These are phyloP conservation scores for Sminthurinus aureus DNA, from an alignment of 2,888 invertebrate genomes.

Conservation along the genomic window DNA sequence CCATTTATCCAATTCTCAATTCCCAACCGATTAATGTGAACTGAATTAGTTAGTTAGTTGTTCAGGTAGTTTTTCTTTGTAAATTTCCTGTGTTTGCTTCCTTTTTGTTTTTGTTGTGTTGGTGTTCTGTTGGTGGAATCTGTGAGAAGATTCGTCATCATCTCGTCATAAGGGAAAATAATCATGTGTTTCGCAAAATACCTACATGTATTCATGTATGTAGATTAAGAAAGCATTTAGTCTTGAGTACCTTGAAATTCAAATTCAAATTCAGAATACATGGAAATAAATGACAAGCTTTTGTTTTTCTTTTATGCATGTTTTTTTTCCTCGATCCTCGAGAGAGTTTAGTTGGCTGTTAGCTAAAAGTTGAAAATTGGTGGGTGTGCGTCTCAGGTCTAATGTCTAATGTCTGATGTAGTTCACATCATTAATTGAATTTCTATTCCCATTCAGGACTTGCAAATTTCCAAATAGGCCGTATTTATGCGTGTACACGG, in stretches of 20 bases:
- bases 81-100: conserved; percentile 1
- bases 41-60: neutral
- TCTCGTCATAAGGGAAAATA: no score
- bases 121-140: neutral
- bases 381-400: conserved; percentile 25
- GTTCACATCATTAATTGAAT: conserved; percentile 27
- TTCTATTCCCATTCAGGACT: conserved; percentile 23
- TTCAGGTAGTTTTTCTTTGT: neutral
- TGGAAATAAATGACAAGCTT: no score
- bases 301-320: neutral
- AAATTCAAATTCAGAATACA: neutral
- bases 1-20: no score
- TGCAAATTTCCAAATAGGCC: neutral
- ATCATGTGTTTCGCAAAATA: neutral
- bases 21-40: no score
- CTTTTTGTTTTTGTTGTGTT: neutral
- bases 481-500: neutral
- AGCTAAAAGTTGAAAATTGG: conserved; percentile 4
- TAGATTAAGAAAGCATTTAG: no score
- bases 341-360: neutral
- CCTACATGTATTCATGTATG: no score
- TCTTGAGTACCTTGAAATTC: neutral
- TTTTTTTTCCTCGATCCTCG: neutral
- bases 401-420: conserved; percentile 16
- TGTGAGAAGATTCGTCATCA: no score